Base-by-base conservation (phyloP, 2,113 vertebrate species). In the Barnardius zonarius region DNA sequence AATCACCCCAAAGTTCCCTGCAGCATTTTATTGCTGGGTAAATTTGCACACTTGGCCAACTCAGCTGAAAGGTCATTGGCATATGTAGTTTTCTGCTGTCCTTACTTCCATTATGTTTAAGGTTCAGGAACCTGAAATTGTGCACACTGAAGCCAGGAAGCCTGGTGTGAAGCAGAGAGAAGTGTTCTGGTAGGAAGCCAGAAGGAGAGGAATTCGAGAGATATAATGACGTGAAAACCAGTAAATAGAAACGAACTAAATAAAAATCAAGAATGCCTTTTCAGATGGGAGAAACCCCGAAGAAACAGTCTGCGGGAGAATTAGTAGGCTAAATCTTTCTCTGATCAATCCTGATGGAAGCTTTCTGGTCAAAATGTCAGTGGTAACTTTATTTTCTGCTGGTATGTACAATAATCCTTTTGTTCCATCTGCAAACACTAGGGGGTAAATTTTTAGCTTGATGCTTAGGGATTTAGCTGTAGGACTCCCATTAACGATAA, bases 401-500 rank as follows among this genome's bases (percentile, higher is more conserved):
- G 92, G 95, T 95, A 95, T 91, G 82, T 97, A 96, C 92, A 97
- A 97, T 98, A 94, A 98, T 98, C 97, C 95, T 95, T 98, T 97
- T 97, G 96, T 97, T 96, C 97, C 98, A 98, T 98, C 98, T 98
- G 97, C 95, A 97, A 97, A 97, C 97, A 98, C 97, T 97, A 95
- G 98, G 98, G 97, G 98, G 98, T 98, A 98, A 97, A 98, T 98
- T 97, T 97, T 98, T 97, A 97, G 94, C 72, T 31, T 82, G 95
- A 96, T 83, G 94, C 91, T 86, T 44, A 43, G 97, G 96, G 97
- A 94, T 95, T 98, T 97, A 97, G 97, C 98, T 96, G 75, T 97
- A 97, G 97, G 98, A 98, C 97, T 98, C 98, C 97, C 98, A 98
- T 98, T 98, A 98, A 97, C 61, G 94, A 92, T 98, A 98, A 98